Conservation (phyloP, 2,888 invertebrate species). For the Nomada ruficornis region DNA sequence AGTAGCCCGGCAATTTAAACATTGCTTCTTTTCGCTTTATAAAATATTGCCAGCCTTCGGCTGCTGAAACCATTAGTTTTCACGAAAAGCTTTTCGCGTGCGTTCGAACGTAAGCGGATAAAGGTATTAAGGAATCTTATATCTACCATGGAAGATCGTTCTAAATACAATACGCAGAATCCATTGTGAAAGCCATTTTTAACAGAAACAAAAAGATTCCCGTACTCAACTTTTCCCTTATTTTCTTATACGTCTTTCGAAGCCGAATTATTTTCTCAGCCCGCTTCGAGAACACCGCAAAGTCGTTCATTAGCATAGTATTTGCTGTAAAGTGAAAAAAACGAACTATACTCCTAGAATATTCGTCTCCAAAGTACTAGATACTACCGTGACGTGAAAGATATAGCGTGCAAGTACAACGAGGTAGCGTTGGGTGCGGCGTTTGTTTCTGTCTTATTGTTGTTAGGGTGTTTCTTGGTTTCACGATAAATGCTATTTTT, state of each 20-base stretch:
- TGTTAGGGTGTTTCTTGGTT: too few species aligned
- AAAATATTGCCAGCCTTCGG: not conserved
- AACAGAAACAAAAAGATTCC: too few species aligned
- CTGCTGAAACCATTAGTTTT: not conserved
- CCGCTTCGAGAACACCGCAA: not conserved
- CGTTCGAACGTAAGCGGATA: conserved; percentile 31
- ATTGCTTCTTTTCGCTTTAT: not conserved
- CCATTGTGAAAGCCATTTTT: not conserved
- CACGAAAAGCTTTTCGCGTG: not conserved
- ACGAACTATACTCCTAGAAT: too few species aligned
- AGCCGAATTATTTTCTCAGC: too few species aligned
- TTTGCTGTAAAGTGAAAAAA: not conserved
- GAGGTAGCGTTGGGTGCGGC: too few species aligned
- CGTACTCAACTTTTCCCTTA: too few species aligned
- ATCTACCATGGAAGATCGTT: conserved; percentile 1
- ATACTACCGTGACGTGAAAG: too few species aligned
- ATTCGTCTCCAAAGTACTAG: too few species aligned
- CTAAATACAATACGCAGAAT: not conserved
- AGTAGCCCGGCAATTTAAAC: not conserved
- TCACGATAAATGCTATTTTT: not conserved
- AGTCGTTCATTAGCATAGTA: not conserved
- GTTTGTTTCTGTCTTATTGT: too few species aligned
- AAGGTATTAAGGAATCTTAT: conserved; percentile 22
- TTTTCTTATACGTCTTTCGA: too few species aligned
- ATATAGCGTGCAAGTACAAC: too few species aligned